Percentiles rank a stretch among this genome's conserved stretches.
These are phyloP conservation scores for Pseudonaja textilis DNA, from an alignment of 2,113 vertebrate genomes.

Conservation along the genomic window DNA sequence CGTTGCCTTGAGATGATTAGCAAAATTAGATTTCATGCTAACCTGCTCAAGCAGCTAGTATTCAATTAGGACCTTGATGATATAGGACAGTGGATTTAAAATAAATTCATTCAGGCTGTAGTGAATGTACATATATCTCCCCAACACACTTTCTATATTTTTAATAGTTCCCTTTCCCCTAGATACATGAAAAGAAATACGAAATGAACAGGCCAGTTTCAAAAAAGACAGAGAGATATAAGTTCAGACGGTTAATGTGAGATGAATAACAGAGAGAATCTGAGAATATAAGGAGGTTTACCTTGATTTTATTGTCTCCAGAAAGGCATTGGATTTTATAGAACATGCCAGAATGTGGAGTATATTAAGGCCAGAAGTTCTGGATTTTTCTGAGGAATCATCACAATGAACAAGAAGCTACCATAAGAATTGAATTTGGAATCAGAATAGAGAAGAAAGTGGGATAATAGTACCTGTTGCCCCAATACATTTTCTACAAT, in stretches of 20 bases:
- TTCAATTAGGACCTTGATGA: conserved; percentile 18
- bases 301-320: not conserved
- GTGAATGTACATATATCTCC: not conserved
- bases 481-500: not conserved
- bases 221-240: not conserved
- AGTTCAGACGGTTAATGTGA: not conserved
- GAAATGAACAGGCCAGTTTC: not conserved
- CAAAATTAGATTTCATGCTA: conserved; percentile 41
- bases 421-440: not conserved
- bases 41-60: not conserved
- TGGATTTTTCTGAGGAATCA: not conserved
- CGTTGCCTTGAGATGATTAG: conserved; percentile 30
- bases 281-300: not conserved
- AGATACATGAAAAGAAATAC: conserved; percentile 5
- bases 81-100: conserved; percentile 34
- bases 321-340: not conserved
- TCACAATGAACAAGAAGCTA: not conserved
- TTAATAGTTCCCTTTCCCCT: not conserved
- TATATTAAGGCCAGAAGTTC: not conserved
- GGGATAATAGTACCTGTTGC: not conserved
- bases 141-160: conserved; percentile 25
- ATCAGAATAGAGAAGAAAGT: not conserved
- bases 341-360: not conserved
- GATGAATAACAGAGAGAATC: not conserved
- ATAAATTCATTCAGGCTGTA: not conserved